Percentiles rank a stretch among this genome's conserved stretches.
Evolutionary conservation across 2,797 vertebrate genomes (phyloP).

Genomic region (Eupleurogrammus muticus): DNA sequence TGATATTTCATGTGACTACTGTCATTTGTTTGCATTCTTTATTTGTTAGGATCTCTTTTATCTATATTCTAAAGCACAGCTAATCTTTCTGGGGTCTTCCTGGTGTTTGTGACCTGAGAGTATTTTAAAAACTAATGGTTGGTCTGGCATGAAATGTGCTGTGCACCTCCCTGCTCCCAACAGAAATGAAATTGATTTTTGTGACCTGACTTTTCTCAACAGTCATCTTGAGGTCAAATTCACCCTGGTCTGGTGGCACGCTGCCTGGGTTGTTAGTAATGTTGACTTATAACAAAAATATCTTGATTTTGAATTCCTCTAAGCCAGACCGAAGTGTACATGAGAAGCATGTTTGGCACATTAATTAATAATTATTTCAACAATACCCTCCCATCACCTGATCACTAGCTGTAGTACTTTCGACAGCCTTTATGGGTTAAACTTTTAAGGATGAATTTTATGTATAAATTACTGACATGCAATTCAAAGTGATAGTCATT

Average conservation of each 20-base stretch:
- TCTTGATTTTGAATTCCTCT: constrained; percentile 27
- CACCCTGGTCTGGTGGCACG: constrained; percentile 45
- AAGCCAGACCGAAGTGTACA: constrained; percentile 18
- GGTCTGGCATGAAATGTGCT: constrained; percentile 54
- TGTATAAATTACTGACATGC: background rate
- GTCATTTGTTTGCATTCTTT: constrained; percentile 31
- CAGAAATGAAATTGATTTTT: constrained; percentile 64
- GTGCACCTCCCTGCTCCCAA: constrained; percentile 47
- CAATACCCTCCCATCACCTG: constrained; percentile 14
- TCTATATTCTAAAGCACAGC: too few species aligned
- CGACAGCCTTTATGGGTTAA: constrained; percentile 21
- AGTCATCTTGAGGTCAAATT: constrained; percentile 54
- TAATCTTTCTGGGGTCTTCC: too few species aligned
- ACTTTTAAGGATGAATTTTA: constrained; percentile 30
- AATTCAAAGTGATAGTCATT: constrained; percentile 27
- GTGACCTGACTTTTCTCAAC: constrained; percentile 48
- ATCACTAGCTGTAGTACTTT: constrained; percentile 9
- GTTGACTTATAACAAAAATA: constrained; percentile 34
- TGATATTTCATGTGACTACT: constrained; percentile 10
- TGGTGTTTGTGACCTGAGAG: constrained; percentile 20
- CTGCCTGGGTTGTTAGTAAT: constrained; percentile 52
- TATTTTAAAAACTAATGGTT: constrained; percentile 30
- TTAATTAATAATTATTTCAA: constrained; percentile 5
- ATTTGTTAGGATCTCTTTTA: too few species aligned
- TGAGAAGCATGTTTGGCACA: constrained; percentile 12